Base-by-base conservation (phyloP, 2,888 invertebrate genomes). In the Caenorhabditis sp. region DNA sequence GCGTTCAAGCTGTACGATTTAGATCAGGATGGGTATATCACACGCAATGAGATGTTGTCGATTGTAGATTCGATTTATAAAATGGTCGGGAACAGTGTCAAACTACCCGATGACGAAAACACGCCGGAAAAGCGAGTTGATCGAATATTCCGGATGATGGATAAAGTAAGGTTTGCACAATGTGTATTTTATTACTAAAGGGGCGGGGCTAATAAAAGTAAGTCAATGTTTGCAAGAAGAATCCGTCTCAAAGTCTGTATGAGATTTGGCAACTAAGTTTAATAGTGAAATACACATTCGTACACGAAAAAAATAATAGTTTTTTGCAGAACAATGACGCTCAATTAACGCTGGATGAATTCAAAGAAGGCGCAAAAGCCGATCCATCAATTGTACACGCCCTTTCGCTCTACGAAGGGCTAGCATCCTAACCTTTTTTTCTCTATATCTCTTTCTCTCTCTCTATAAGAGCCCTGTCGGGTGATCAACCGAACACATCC, bases 71-170 rank as follows among this genome's bases (percentile, higher is more conserved):
- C 95, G 73, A 96, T 96, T 88, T 96, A 96, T 90, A 95, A 95
- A 90, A 95, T 95, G 96, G 95, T 96, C 92, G 96, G 95, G 49
- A 80, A 76, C 36, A 81, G 83, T 59, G 84, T 87, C 4, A 81
- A 81, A 53, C 62, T 87, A 26, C 84, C 85, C 6, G 87, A 88
- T 53, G 87, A 88, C 10, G 87, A 87, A 61, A 87, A 85, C 58
- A 87, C 90, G 4, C 90, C 90, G 4, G 89, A 96, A 89, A 95
- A 95, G 89, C 92, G 96, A 88, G 97, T 97, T 78, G 96, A 97
- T 90, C 95, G 95, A 90, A 97, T 97, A 88, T 97, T 97, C 91
- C 95, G 95, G 89, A 95, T 96, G 89, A 95, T 96, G 95, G 97
- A 97, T 90, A 97, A 90, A n/a, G n/a, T n/a, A n/a, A n/a, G 88